These are phyloP conservation scores for Bombyx mandarina DNA, from an alignment of 1,140 invertebrate species.

Conservation along the genomic window DNA sequence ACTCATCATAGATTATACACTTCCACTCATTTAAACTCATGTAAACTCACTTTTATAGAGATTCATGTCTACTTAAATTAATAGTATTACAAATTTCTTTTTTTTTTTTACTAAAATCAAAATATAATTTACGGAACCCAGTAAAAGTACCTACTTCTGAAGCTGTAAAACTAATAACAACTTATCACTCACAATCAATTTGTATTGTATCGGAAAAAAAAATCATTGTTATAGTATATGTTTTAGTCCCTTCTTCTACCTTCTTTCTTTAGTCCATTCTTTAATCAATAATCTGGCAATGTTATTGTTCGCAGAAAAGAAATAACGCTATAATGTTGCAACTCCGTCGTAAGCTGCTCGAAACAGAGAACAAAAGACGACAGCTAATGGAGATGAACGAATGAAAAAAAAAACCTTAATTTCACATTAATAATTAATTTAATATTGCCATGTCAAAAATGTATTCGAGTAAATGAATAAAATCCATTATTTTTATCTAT, in stretches of 20 bases:
- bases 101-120: too few relatives aligned
- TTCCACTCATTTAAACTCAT: too few relatives aligned
- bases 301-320: slow-evolving; percentile 40
- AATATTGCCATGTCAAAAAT: neutral
- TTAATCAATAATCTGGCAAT: neutral
- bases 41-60: too few relatives aligned
- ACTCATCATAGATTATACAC: too few relatives aligned
- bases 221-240: neutral
- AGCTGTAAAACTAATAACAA: neutral
- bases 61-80: too few relatives aligned
- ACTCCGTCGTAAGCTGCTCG: slow-evolving; percentile 36
- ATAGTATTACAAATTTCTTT: too few relatives aligned
- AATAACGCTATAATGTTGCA: slow-evolving; percentile 55
- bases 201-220: neutral
- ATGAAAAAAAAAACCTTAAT: neutral
- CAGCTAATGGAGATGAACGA: slow-evolving; percentile 18
- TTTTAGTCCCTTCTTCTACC: neutral
- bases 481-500: neutral
- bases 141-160: too few relatives aligned
- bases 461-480: neutral
- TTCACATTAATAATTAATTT: neutral
- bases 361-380: slow-evolving; percentile 38
- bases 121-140: too few relatives aligned
- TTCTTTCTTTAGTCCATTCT: neutral
- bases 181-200: neutral